These are phyloP conservation scores for Atlantisia rogersi DNA, from an alignment of 2,113 vertebrate species.

Conservation along the genomic window DNA sequence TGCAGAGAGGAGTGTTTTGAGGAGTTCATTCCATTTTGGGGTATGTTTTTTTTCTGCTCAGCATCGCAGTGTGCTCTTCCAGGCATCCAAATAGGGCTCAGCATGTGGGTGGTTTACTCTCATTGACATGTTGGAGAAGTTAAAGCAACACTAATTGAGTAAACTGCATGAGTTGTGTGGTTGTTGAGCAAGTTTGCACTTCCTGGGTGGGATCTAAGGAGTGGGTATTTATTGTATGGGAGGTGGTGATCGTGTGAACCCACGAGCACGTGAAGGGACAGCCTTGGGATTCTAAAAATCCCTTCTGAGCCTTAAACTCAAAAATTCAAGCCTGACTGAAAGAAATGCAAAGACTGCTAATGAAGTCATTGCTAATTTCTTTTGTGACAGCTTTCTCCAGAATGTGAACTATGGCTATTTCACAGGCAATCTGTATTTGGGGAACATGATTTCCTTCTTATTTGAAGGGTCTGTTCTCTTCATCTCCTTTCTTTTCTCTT, in stretches of 20 bases:
- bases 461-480: background rate
- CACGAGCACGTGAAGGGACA: background rate
- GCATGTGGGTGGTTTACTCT: background rate
- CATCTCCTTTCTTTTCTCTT: background rate
- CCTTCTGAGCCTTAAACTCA: background rate
- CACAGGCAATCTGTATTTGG: background rate
- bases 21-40: background rate
- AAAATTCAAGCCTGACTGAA: background rate
- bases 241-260: background rate
- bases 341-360: background rate
- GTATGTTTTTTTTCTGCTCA: background rate
- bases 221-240: background rate
- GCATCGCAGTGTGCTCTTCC: background rate
- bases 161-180: background rate
- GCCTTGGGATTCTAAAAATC: background rate
- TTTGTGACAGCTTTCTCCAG: background rate
- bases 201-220: background rate
- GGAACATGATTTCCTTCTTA: background rate
- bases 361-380: background rate
- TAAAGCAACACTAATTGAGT: background rate
- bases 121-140: background rate
- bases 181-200: background rate
- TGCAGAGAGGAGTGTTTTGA: background rate
- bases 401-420: background rate
- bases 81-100: background rate